Evolutionary conservation across 2,888 invertebrate species (phyloP), one percentile per base, ranked within the genome.

Genomic region (Rhabditophanes sp.): DNA sequence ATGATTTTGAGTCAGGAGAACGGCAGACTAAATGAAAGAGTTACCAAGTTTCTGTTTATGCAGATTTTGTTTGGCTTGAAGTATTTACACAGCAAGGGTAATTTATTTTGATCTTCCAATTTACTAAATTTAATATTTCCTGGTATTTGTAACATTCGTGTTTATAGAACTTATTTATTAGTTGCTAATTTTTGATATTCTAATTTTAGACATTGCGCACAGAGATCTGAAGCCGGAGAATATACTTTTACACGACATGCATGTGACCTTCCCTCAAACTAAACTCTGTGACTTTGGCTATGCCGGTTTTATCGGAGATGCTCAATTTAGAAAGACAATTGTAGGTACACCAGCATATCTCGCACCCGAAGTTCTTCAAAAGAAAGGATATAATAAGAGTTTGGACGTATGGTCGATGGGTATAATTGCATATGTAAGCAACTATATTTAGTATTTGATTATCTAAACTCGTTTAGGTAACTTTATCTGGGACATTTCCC

Each of bases 341-440:
- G 64, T 64, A 17, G 63, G 63, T 3, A 63, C 63, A 4, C 47
- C 46, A 8, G 64, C 64, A n/a, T 60, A 59, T 39, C 30, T 64
- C 79, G 93, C 96, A 12, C 96, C 96, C 0, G 93, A 96, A 69
- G 93, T 96, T 4, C 73, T 96, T 22, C 78, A 88, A 50, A 88
- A 90, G 70, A 93, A 90, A 68, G 88, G 93, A 20, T 96, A 96
- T 72, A 96, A 96, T 70, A 76, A 93, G 7, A 88, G 88, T 0
- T 71, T 96, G 62, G 96, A 96, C 69, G 93, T 96, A 93, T 96
- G 93, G 96, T 88, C 88, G 58, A 90, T 93, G 31, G 96, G 96
- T 16, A 96, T 96, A 2, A 93, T 96, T 53, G 79, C 93, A 46
- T 96, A 96, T 70, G 96, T 20, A 16, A 31, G 23, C 9, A 9